A percentile compares a stretch with the other conserved stretches of the same genome.
These are phyloP conservation scores for Oxycera nigricornis DNA, from an alignment of 2,888 invertebrate species.

Conservation along the genomic window DNA sequence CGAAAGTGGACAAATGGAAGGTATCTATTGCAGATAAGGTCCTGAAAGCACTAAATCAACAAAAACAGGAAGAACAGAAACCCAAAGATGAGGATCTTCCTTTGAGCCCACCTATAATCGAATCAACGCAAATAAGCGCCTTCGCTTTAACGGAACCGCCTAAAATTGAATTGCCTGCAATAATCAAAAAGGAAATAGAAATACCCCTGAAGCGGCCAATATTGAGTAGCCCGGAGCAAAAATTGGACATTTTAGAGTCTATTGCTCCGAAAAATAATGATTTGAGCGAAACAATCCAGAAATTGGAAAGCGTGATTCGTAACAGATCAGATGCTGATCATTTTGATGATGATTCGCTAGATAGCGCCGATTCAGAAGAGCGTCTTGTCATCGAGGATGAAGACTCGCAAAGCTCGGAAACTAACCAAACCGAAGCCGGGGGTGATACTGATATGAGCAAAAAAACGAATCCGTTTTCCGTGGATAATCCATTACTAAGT, in stretches of 20 bases:
- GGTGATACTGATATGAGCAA: conserved; percentile 6
- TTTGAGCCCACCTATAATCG: conserved; percentile 14
- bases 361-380: conserved; percentile 71
- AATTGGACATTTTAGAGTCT: conserved; percentile 58
- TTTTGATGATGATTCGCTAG: conserved; percentile 68
- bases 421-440: conserved; percentile 17
- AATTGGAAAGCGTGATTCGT: conserved; percentile 62
- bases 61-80: conserved; percentile 65
- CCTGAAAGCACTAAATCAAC: conserved; percentile 66
- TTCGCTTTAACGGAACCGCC: conserved; percentile 52
- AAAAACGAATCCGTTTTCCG: background rate
- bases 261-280: conserved; percentile 66
- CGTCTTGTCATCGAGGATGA: conserved; percentile 68
- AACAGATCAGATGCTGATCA: conserved; percentile 50
- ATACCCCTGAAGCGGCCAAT: conserved; percentile 51
- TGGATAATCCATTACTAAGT: background rate
- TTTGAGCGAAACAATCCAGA: conserved; percentile 70
- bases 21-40: conserved; percentile 71
- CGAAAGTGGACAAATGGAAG: conserved; percentile 57
- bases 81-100: conserved; percentile 62
- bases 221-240: conserved; percentile 57
- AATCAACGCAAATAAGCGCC: conserved; percentile 31
- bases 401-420: conserved; percentile 58
- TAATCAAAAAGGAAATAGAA: conserved; percentile 51
- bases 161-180: conserved; percentile 52